phyloP scores from a whole-genome alignment of 2,888 invertebrate species.

The Rotaria sp. region DNA sequence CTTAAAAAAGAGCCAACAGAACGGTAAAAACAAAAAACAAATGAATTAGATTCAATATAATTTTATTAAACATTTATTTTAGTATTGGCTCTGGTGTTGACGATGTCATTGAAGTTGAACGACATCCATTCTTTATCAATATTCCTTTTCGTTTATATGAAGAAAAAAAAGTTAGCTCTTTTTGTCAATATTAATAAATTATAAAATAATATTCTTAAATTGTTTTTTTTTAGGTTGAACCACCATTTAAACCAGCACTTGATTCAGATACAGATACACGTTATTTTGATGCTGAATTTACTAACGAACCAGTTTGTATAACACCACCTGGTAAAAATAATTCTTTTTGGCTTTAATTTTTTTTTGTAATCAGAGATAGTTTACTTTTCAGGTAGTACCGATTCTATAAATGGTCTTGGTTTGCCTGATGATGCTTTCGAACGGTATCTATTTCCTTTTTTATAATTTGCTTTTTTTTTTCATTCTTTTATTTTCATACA shows the following conservation, averaged over 20 bases:
- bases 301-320: constrained; percentile 61
- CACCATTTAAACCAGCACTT: constrained; percentile 65
- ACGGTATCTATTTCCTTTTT: background rate
- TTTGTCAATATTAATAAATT: background rate
- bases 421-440: background rate
- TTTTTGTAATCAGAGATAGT: background rate
- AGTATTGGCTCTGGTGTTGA: constrained; percentile 47
- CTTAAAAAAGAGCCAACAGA: constrained; percentile 35
- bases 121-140: constrained; percentile 59
- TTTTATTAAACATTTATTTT: background rate
- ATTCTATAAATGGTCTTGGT: background rate
- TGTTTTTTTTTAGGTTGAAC: constrained; percentile 66
- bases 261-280: constrained; percentile 89
- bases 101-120: constrained; percentile 60
- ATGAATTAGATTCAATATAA: background rate
- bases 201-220: constrained; percentile 59
- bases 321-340: constrained; percentile 45
- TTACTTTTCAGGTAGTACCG: background rate
- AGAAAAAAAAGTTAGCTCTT: constrained; percentile 53
- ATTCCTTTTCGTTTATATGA: constrained; percentile 61
- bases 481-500: background rate
- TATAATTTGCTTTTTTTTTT: background rate
- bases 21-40: background rate
- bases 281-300: constrained; percentile 96
- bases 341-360: background rate